A percentile compares a stretch with the other conserved stretches of the same genome.
These are phyloP conservation scores for Gobiocypris rarus DNA, from an alignment of 2,113 vertebrate species.

Conservation along the genomic window DNA sequence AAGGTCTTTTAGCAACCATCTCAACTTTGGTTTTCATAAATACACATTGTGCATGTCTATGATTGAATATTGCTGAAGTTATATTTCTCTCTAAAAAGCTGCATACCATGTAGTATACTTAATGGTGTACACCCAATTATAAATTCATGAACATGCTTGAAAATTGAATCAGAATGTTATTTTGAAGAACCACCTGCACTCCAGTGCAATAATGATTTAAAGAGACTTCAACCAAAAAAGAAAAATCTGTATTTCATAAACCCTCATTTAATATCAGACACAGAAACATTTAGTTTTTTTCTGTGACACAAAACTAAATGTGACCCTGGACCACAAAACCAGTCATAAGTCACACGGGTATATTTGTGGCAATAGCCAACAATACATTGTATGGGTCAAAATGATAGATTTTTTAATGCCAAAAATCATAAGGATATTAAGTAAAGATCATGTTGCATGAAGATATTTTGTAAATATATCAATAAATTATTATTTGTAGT, in stretches of 20 bases:
- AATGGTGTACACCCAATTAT: background rate
- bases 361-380: too few species aligned
- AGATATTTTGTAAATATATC: too few species aligned
- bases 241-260: too few species aligned
- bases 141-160: background rate
- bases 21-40: background rate
- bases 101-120: background rate
- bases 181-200: background rate
- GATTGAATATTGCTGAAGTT: background rate
- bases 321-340: too few species aligned
- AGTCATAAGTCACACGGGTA: too few species aligned
- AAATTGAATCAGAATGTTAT: background rate
- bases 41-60: background rate
- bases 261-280: too few species aligned
- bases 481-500: too few species aligned
- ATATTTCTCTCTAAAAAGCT: background rate
- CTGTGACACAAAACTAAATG: background rate
- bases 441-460: too few species aligned
- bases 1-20: constrained; percentile 6
- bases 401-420: too few species aligned
- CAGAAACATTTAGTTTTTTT: background rate
- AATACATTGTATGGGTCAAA: too few species aligned
- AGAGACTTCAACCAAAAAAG: background rate
- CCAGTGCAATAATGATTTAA: background rate
- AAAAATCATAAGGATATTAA: too few species aligned